Percentiles rank a stretch among this genome's conserved stretches.
These are phyloP conservation scores for Dendrolimus houi DNA, from an alignment of 2,888 invertebrate species.

Conservation along the genomic window DNA sequence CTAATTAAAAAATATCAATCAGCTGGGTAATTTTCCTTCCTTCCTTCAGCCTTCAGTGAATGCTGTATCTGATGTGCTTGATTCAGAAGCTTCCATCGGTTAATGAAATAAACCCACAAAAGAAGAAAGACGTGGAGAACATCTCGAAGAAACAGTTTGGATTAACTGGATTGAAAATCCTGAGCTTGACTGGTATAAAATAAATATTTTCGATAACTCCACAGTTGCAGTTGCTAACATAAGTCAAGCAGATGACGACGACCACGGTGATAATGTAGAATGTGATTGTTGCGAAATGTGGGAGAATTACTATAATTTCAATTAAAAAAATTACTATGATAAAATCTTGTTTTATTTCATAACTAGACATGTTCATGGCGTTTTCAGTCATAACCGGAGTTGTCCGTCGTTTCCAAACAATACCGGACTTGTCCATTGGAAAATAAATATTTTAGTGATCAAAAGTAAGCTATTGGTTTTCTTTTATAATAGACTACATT, in stretches of 20 bases:
- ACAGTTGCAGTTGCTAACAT: conserved; percentile 2
- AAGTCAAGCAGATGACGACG: conserved; percentile 2
- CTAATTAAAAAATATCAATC: too few relatives aligned
- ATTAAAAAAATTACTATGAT: conserved; percentile 3
- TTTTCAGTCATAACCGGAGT: conserved; percentile 2
- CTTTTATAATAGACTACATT: too few relatives aligned
- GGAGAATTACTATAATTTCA: conserved; percentile 4
- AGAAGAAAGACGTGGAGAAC: conserved; percentile 8
- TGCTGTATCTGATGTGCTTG: not conserved
- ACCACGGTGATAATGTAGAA: conserved; percentile 1
- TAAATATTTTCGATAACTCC: conserved; percentile 2
- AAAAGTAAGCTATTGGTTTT: not conserved
- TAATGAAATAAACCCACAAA: conserved; percentile 10
- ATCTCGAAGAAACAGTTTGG: not conserved
- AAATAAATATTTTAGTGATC: not conserved
- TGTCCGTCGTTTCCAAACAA: not conserved
- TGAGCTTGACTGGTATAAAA: conserved; percentile 7
- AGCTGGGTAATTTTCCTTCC: too few relatives aligned
- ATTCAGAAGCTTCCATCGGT: conserved; percentile 4
- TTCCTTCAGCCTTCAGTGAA: not conserved
- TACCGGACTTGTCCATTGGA: not conserved
- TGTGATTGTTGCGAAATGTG: conserved; percentile 2
- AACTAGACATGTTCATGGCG: conserved; percentile 2
- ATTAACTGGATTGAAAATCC: conserved; percentile 4
- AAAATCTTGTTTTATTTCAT: conserved; percentile 3